phyloP scores from a whole-genome alignment of 2,888 invertebrate genomes.

The Heliconius aoede region DNA sequence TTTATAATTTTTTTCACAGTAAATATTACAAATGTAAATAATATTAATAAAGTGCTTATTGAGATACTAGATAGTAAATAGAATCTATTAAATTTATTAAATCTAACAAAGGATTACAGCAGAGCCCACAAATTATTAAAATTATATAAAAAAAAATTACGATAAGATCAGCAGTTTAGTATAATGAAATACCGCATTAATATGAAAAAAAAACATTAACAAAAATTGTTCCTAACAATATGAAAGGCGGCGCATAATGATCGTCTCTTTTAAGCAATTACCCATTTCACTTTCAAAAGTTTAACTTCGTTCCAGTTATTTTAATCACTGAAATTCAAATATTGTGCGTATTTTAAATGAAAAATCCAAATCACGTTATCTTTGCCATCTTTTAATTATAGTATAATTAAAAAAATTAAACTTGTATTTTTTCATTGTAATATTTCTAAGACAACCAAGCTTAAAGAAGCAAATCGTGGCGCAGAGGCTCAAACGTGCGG shows the following conservation, averaged over 20 bases:
- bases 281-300: constrained; percentile 13
- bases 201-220: too few species aligned
- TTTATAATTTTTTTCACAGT: background rate
- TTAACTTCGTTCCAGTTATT: constrained; percentile 1
- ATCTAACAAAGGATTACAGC: too few species aligned
- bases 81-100: too few species aligned
- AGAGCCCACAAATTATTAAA: too few species aligned
- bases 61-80: too few species aligned
- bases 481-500: too few species aligned
- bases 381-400: constrained; percentile 13
- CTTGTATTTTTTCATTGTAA: background rate
- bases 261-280: constrained; percentile 1
- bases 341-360: constrained; percentile 6
- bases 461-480: too few species aligned
- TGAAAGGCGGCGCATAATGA: constrained; percentile 12
- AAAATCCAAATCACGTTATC: background rate
- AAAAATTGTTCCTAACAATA: background rate
- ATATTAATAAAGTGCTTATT: too few species aligned
- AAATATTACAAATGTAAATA: background rate
- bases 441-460: background rate
- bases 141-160: too few species aligned
- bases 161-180: too few species aligned
- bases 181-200: too few species aligned
- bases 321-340: constrained; percentile 3
- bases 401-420: background rate